These are phyloP conservation scores for Melanophora roralis DNA, from an alignment of 2,888 invertebrate species.

Conservation along the genomic window DNA sequence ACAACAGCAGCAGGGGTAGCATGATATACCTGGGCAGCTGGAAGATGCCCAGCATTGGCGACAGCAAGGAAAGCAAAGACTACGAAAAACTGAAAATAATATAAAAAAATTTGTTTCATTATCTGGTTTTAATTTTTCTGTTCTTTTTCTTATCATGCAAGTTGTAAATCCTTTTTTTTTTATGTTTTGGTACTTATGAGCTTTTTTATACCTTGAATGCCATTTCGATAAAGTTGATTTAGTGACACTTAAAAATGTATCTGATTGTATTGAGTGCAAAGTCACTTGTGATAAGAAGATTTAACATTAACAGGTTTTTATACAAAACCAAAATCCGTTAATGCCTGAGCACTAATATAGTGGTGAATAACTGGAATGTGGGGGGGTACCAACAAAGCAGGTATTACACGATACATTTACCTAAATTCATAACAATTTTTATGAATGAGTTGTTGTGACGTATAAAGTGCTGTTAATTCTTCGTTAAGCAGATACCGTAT, in stretches of 20 bases:
- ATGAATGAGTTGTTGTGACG: constrained; percentile 45
- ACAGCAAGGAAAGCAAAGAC: constrained; percentile 72
- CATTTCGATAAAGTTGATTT: constrained; percentile 49
- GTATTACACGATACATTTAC: background rate
- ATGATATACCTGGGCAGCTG: constrained; percentile 66
- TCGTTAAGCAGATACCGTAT: background rate
- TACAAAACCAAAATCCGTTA: constrained; percentile 24
- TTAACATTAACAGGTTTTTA: constrained; percentile 44
- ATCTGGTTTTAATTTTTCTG: too few species aligned
- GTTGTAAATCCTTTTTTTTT: constrained; percentile 1
- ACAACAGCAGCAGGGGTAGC: constrained; percentile 50
- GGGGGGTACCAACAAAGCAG: background rate
- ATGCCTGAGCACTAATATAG: background rate
- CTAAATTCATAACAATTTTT: constrained; percentile 32
- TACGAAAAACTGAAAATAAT: constrained; percentile 69
- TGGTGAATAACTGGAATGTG: background rate
- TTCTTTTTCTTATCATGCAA: too few species aligned
- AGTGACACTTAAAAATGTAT: constrained; percentile 38
- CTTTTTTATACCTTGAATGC: constrained; percentile 60
- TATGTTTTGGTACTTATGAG: too few species aligned
- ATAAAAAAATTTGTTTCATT: too few species aligned
- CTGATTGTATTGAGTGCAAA: constrained; percentile 38
- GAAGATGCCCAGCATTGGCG: constrained; percentile 70
- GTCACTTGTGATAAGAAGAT: constrained; percentile 42
- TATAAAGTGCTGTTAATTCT: background rate